phyloP scores from a whole-genome alignment of 2,888 invertebrate species.

The Coelinius sp. region DNA sequence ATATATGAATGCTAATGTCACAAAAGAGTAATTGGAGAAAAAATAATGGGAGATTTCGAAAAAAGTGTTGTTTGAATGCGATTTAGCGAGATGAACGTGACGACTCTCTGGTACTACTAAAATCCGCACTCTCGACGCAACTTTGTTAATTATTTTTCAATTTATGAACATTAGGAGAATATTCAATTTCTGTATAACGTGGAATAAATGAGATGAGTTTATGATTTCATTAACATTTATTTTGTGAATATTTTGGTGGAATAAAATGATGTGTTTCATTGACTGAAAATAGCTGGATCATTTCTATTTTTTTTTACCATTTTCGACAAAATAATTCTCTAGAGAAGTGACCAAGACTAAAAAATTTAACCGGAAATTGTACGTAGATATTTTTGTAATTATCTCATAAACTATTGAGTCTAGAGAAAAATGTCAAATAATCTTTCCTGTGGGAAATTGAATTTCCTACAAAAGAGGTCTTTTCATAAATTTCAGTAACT shows the following conservation, averaged over 20 bases:
- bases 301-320: not conserved
- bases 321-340: no score
- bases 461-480: no score
- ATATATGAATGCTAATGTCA: constrained; percentile 50
- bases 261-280: not conserved
- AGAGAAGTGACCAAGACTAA: not conserved
- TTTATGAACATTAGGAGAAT: not conserved
- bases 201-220: constrained; percentile 7
- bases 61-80: not conserved
- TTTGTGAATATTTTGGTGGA: constrained; percentile 1
- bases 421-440: no score
- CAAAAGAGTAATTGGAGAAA: constrained; percentile 8
- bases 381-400: no score
- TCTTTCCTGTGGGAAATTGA: no score
- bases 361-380: no score
- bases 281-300: not conserved
- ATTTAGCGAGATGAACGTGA: constrained; percentile 27
- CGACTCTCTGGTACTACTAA: constrained; percentile 54
- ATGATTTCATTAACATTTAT: constrained; percentile 6
- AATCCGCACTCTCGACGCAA: constrained; percentile 46
- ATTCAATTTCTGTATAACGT: constrained; percentile 4
- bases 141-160: constrained; percentile 35
- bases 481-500: no score
- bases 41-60: not conserved
- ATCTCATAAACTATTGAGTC: no score